phyloP scores from a whole-genome alignment of 2,113 vertebrate species.

The Numida meleagris region DNA sequence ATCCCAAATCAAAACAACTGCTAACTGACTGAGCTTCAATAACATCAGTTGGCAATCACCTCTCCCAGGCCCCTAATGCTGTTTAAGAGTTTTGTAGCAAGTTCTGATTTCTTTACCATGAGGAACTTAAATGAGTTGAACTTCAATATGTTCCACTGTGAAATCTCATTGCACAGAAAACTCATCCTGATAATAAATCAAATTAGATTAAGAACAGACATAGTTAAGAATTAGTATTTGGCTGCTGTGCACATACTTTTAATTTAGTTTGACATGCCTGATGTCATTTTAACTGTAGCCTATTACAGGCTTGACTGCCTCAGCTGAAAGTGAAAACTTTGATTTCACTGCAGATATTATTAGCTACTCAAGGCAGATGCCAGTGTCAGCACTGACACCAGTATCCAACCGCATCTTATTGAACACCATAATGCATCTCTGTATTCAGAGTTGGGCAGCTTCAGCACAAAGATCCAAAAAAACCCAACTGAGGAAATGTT shows the following conservation, averaged over 20 bases:
- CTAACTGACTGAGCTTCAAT: not conserved
- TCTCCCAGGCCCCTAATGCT: not conserved
- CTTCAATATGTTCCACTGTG: not conserved
- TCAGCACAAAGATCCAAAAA: not conserved
- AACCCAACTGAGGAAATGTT: not conserved
- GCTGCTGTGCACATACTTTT: not conserved
- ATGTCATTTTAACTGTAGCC: not conserved
- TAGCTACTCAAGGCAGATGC: not conserved
- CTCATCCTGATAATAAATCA: not conserved
- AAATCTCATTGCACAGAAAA: not conserved
- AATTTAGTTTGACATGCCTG: conserved; percentile 13
- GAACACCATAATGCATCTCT: not conserved
- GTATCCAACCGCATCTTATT: not conserved
- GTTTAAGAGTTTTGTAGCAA: not conserved
- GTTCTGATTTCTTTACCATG: conserved; percentile 8
- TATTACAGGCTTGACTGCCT: not conserved
- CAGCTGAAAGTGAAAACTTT: not conserved
- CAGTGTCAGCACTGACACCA: not conserved
- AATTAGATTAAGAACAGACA: conserved; percentile 24
- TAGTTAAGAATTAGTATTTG: conserved; percentile 17
- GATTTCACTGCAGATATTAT: not conserved
- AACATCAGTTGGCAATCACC: not conserved
- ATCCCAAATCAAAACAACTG: not conserved
- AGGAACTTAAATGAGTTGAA: conserved; percentile 5
- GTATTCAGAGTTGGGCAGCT: not conserved